Conservation (phyloP, 2,113 vertebrate genomes). For the Seriola aureovittata region DNA sequence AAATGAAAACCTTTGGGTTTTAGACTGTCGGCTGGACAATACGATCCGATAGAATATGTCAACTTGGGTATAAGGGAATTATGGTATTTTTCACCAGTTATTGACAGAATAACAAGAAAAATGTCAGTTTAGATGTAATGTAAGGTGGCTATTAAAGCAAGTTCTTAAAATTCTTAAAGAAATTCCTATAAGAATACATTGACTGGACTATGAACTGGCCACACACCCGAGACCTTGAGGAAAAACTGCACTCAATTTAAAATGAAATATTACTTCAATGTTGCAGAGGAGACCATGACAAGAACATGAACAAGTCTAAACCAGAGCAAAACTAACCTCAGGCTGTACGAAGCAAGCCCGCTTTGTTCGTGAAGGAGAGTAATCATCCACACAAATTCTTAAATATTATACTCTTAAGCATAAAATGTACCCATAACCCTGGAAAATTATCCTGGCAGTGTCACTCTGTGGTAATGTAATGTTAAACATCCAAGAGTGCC, state of each 20-base stretch:
- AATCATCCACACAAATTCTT: neutral
- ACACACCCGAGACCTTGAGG: neutral
- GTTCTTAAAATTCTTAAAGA: too few relatives aligned
- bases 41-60: neutral
- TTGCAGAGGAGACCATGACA: neutral
- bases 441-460: neutral
- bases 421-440: neutral
- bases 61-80: neutral
- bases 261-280: neutral
- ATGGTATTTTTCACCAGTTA: neutral
- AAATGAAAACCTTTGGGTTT: neutral
- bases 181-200: neutral
- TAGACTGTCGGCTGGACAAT: neutral
- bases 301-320: conserved; percentile 7
- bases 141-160: too few relatives aligned
- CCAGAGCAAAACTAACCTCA: neutral
- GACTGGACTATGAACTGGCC: neutral
- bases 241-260: neutral
- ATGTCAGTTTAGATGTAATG: too few relatives aligned
- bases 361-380: neutral
- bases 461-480: neutral
- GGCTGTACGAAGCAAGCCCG: neutral
- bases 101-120: neutral
- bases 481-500: neutral
- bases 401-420: neutral